Evolutionary conservation across 2,113 vertebrate genomes (phyloP).

Genomic region (Macrotus californicus): DNA sequence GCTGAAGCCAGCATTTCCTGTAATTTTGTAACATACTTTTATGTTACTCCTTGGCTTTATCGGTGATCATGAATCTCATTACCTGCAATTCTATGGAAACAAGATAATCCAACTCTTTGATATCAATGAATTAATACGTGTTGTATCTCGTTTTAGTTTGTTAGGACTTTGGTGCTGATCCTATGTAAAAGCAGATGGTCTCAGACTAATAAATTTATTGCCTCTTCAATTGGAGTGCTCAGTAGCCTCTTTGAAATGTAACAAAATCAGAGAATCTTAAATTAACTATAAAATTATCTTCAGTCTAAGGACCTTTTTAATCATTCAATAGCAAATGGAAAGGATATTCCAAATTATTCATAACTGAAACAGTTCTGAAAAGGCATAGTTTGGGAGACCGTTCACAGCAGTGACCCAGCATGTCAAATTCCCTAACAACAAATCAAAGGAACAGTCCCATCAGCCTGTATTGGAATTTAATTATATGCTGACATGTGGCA

Average conservation of each 20-base stretch:
- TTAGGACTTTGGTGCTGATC: not conserved
- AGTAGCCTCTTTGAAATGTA: constrained; percentile 18
- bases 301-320: not conserved
- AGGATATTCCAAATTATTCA: not conserved
- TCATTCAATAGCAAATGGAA: constrained; percentile 11
- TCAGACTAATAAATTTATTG: not conserved
- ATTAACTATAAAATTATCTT: not conserved
- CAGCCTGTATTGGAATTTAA: not conserved
- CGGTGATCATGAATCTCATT: not conserved
- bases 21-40: constrained; percentile 12
- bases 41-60: constrained; percentile 18
- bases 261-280: not conserved
- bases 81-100: not conserved
- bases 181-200: not conserved
- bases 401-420: not conserved
- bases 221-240: not conserved
- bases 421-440: not conserved
- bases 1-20: not conserved
- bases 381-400: not conserved
- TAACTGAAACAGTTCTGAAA: constrained; percentile 1
- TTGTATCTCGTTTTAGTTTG: not conserved
- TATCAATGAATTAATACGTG: constrained; percentile 32
- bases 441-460: not conserved
- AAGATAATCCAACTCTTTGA: constrained; percentile 19
- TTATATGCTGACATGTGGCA: not conserved